A percentile compares a stretch with the other conserved stretches of the same genome.
phyloP scores from a whole-genome alignment of 2,113 vertebrate genomes.

The Caranx melampygus region DNA sequence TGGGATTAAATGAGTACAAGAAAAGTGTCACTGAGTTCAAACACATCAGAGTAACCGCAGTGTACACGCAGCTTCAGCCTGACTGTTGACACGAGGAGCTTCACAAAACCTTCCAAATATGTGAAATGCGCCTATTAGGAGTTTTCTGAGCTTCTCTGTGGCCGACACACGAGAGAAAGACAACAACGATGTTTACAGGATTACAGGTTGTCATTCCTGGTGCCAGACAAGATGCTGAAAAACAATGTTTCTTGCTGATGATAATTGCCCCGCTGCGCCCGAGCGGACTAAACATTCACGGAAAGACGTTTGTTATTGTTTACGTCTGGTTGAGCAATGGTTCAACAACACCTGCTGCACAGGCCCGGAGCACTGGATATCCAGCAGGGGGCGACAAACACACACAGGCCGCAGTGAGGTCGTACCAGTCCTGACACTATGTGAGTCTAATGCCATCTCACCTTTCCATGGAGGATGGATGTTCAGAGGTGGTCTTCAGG shows the following conservation, averaged over 20 bases:
- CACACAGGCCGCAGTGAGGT: background rate
- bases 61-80: background rate
- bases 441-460: slow-evolving; percentile 61
- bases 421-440: background rate
- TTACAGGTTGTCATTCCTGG: slow-evolving; percentile 29
- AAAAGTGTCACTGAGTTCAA: slow-evolving; percentile 18
- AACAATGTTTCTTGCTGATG: slow-evolving; percentile 29
- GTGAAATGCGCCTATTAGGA: slow-evolving; percentile 6
- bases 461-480: slow-evolving; percentile 78
- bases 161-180: slow-evolving; percentile 8
- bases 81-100: background rate
- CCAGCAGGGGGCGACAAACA: slow-evolving; percentile 55
- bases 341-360: slow-evolving; percentile 59
- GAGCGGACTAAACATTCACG: slow-evolving; percentile 51
- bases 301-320: slow-evolving; percentile 67
- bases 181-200: slow-evolving; percentile 29
- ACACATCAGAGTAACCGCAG: slow-evolving; percentile 9
- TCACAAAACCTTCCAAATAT: background rate
- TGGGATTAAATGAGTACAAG: background rate
- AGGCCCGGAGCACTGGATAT: background rate
- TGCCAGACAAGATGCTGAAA: slow-evolving; percentile 25
- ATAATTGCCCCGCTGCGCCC: slow-evolving; percentile 30
- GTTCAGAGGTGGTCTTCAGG: slow-evolving; percentile 75
- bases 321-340: slow-evolving; percentile 62
- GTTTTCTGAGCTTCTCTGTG: background rate